Conservation (phyloP, 1,140 invertebrate genomes). For the Phortica variegata region DNA sequence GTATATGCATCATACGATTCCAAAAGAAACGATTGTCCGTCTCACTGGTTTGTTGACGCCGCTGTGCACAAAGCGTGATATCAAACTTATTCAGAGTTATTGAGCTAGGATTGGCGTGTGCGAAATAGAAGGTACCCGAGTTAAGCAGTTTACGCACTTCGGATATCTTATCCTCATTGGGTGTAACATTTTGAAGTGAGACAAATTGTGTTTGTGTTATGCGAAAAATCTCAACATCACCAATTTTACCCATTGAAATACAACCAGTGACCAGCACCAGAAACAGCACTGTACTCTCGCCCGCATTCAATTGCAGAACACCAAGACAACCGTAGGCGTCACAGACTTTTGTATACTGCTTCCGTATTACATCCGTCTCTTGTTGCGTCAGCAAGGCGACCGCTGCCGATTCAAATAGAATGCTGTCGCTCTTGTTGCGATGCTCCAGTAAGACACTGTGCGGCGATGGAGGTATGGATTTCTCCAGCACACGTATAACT, state of each 20-base stretch:
- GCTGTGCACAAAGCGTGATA: constrained; percentile 90
- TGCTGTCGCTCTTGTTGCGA: constrained; percentile 74
- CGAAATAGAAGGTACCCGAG: constrained; percentile 96
- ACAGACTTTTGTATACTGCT: constrained; percentile 82
- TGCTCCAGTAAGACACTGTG: constrained; percentile 89
- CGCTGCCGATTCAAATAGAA: constrained; percentile 88
- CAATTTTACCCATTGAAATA: constrained; percentile 91
- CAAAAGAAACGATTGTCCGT: constrained; percentile 97
- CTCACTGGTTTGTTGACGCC: constrained; percentile 70
- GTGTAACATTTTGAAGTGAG: constrained; percentile 72
- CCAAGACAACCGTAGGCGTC: constrained; percentile 94
- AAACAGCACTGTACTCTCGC: constrained; percentile 80
- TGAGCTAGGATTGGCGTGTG: constrained; percentile 63
- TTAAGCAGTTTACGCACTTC: constrained; percentile 87
- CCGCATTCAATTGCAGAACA: constrained; percentile 82
- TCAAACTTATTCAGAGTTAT: constrained; percentile 65
- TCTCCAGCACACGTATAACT: constrained; percentile 86
- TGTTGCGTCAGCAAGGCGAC: constrained; percentile 71
- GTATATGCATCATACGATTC: constrained; percentile 93
- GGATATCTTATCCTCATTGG: constrained; percentile 76
- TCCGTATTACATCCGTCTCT: constrained; percentile 85
- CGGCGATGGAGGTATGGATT: constrained; percentile 78
- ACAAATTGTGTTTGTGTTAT: constrained; percentile 90
- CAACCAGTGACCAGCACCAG: constrained; percentile 93
- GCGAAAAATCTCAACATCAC: constrained; percentile 89